phyloP scores from a whole-genome alignment of 2,797 vertebrate genomes.

The Manis crassicaudata region DNA sequence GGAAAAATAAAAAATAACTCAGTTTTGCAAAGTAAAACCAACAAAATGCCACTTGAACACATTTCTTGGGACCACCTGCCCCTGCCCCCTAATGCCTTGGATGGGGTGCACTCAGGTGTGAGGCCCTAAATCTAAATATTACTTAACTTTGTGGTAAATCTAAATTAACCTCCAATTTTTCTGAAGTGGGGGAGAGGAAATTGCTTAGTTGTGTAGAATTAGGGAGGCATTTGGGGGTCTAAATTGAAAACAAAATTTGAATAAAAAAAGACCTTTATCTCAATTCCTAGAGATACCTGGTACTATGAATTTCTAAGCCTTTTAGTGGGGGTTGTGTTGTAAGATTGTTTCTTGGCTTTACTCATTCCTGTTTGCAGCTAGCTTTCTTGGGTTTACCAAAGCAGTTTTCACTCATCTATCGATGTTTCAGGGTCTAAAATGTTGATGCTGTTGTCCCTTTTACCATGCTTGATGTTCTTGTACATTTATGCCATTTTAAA shows the following conservation, averaged over 20 bases:
- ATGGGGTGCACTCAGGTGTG: background rate
- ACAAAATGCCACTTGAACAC: background rate
- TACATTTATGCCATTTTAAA: background rate
- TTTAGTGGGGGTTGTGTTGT: background rate
- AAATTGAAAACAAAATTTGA: background rate
- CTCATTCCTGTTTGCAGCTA: background rate
- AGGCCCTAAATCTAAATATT: background rate
- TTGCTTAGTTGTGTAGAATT: background rate
- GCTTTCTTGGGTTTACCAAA: constrained; percentile 7
- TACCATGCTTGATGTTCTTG: background rate
- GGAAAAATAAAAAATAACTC: background rate
- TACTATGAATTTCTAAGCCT: background rate
- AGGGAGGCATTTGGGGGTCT: background rate
- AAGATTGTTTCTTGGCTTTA: background rate
- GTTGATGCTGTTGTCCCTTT: background rate
- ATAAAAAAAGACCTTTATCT: background rate
- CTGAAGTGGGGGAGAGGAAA: background rate
- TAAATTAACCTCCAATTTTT: background rate
- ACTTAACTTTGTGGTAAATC: constrained; percentile 14
- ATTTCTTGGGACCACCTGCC: background rate
- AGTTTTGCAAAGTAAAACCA: background rate
- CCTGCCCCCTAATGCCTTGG: background rate
- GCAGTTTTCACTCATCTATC: background rate
- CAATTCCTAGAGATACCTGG: background rate
- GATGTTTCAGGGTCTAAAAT: background rate